These are phyloP conservation scores for Calyptomena viridis DNA, from an alignment of 2,113 vertebrate species.

Conservation along the genomic window DNA sequence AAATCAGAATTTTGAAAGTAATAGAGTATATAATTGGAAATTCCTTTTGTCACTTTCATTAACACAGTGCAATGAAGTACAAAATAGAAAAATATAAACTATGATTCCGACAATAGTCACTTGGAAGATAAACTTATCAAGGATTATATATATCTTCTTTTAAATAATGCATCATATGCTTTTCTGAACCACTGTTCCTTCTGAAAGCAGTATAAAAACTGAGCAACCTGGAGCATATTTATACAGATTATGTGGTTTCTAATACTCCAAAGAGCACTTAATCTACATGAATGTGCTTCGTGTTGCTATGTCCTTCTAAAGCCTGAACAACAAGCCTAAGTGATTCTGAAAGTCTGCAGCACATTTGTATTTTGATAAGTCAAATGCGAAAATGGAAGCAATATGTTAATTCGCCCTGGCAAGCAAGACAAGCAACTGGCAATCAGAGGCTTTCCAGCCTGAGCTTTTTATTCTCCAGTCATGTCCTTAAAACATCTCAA, in stretches of 20 bases:
- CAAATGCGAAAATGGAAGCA: slow-evolving; percentile 29
- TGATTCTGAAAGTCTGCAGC: slow-evolving; percentile 31
- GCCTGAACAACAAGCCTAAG: slow-evolving; percentile 29
- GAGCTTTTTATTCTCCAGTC: slow-evolving; percentile 37
- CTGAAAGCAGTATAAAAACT: slow-evolving; percentile 60
- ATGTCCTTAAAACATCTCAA: slow-evolving; percentile 47
- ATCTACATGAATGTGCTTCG: slow-evolving; percentile 52
- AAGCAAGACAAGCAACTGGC: not conserved
- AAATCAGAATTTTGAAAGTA: slow-evolving; percentile 37
- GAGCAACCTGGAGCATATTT: slow-evolving; percentile 68
- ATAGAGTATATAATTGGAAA: slow-evolving; percentile 31
- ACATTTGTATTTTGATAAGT: slow-evolving; percentile 46
- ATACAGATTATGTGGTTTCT: slow-evolving; percentile 59
- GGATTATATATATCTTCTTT: slow-evolving; percentile 46
- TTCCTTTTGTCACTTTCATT: slow-evolving; percentile 18
- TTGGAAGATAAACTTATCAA: slow-evolving; percentile 1
- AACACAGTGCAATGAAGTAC: not conserved
- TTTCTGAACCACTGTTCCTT: slow-evolving; percentile 33
- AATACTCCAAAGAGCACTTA: slow-evolving; percentile 65
- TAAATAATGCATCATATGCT: slow-evolving; percentile 42
- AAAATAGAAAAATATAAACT: slow-evolving; percentile 26
- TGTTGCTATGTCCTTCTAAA: slow-evolving; percentile 21
- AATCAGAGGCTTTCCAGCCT: not conserved
- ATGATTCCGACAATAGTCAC: not conserved
- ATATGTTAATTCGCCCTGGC: slow-evolving; percentile 42